A percentile compares a stretch with the other conserved stretches of the same genome.
phyloP scores from a whole-genome alignment of 2,113 vertebrate genomes.

The Indicator maculatus region DNA sequence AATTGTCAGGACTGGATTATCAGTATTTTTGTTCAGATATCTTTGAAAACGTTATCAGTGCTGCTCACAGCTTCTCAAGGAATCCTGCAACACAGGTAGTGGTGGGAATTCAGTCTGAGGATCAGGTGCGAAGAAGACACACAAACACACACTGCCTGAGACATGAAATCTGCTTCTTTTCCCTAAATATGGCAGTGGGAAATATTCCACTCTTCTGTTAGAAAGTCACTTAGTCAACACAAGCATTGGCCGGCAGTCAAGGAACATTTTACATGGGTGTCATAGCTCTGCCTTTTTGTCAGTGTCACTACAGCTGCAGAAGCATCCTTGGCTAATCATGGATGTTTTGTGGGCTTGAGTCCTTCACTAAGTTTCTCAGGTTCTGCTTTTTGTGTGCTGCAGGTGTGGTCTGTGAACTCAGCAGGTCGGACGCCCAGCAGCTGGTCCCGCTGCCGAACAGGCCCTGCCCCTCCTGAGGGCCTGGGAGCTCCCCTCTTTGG shows the following conservation, averaged over 20 bases:
- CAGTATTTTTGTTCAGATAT: background rate
- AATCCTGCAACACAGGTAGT: background rate
- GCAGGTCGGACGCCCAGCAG: slow-evolving; percentile 80
- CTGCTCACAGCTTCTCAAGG: background rate
- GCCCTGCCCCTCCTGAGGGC: slow-evolving; percentile 88
- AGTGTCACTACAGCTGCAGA: background rate
- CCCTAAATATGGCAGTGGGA: background rate
- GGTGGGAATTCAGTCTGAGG: background rate
- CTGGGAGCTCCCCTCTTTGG: slow-evolving; percentile 78
- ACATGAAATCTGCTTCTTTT: background rate
- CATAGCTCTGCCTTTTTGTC: rapidly evolving
- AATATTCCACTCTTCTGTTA: background rate
- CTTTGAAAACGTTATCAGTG: background rate
- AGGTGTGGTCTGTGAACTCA: slow-evolving; percentile 90
- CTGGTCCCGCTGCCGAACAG: slow-evolving; percentile 84
- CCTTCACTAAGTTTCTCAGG: background rate
- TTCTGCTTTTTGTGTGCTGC: background rate
- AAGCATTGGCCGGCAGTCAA: background rate
- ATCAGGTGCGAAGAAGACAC: background rate
- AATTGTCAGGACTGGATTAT: background rate
- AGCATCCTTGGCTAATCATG: background rate
- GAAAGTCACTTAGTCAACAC: background rate
- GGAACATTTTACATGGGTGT: background rate
- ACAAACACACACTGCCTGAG: background rate
- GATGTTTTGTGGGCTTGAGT: background rate